Evolutionary conservation across 2,113 vertebrate species (phyloP), one percentile per base, ranked within the genome.

Genomic region (Dromas ardeola): DNA sequence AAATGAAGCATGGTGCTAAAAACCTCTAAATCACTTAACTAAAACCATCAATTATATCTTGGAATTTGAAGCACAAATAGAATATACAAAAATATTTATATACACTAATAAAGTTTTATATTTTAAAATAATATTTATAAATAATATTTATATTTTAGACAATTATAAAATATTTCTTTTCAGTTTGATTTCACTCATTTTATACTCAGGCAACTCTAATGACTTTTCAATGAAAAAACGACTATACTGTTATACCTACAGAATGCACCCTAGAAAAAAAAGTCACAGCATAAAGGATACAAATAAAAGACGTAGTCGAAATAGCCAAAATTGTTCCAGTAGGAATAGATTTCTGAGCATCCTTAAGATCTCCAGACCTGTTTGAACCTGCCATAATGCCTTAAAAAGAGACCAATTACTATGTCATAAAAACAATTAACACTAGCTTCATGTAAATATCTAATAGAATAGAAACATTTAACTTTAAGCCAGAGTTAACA

Each of bases 361-460:
- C 99, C 90, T 98, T 98, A 93, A 99, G 97, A 97, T 99, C 99
- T 74, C 99, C 99, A 8, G 99, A 99, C 50, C 99, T 98, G 98
- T 99, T 99, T 34, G 99, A 99, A 80, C 99, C 99, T 15, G 99
- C 99, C 99, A 99, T 99, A 96, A 99, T 99, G 69, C 99, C 99
- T 99, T 89, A 13, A 90, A 86, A 26, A 96, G 38, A 94, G 34
- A 79, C 8, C 29, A 88, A 71, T n/a, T 69, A 30, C 29, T n/a
- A 47, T 18, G 53, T 90, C 36, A 93, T 34, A 62, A 86, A 83
- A 95, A 9, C 27, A 93, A 32, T 49, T 11, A 71, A 45, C 55
- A 93, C 15, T 50, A 71, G 81, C 23, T 59, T 34, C 20, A 53
- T 21, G 9, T 53, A 52, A 89, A 49, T 16, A 72, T 56, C 21